These are phyloP conservation scores for Chroicocephalus ridibundus DNA, from an alignment of 2,113 vertebrate genomes.

Conservation along the genomic window DNA sequence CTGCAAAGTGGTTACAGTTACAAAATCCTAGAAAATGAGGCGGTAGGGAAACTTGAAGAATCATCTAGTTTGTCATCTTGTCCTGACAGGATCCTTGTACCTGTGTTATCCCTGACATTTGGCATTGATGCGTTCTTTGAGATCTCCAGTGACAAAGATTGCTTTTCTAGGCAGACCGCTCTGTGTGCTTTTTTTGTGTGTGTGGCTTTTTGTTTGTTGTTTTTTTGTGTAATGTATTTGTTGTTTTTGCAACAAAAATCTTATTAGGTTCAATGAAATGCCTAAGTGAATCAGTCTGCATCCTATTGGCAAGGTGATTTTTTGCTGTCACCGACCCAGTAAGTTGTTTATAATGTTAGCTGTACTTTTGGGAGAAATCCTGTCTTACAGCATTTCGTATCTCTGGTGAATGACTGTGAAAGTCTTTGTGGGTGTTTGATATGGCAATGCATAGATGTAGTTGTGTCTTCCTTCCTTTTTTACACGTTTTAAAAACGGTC, in stretches of 20 bases:
- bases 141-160: background rate
- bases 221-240: background rate
- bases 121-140: background rate
- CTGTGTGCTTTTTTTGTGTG: background rate
- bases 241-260: background rate
- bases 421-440: background rate
- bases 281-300: background rate
- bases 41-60: background rate
- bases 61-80: background rate
- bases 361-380: background rate
- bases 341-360: background rate
- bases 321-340: background rate
- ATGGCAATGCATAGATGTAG: background rate
- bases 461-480: background rate
- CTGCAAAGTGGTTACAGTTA: background rate
- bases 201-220: background rate
- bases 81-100: background rate
- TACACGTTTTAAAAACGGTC: background rate
- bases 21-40: background rate
- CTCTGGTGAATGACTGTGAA: background rate
- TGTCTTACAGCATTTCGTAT: background rate
- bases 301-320: background rate
- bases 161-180: background rate
- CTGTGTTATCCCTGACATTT: background rate
- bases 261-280: background rate